Evolutionary conservation across 2,113 vertebrate species (phyloP).

Genomic region (Albula glossodonta): DNA sequence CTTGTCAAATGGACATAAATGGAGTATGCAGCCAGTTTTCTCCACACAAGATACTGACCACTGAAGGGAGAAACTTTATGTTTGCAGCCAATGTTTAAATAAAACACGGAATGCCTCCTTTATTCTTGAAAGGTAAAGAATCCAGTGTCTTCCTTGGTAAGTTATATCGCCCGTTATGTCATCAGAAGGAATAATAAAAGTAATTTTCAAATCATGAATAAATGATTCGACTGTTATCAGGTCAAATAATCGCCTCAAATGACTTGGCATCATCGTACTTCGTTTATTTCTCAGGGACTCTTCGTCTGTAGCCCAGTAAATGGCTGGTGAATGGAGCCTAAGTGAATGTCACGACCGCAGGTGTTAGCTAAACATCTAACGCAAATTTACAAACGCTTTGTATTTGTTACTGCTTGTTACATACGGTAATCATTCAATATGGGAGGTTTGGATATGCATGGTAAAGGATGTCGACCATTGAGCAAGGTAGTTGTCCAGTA

Average conservation of each 20-base stretch:
- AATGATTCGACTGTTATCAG: not conserved
- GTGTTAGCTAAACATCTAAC: not conserved
- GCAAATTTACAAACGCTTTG: too few species aligned
- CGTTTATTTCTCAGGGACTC: not conserved
- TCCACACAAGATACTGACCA: conserved; percentile 41
- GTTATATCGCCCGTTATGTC: conserved; percentile 31
- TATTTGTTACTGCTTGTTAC: too few species aligned
- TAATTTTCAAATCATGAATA: too few species aligned
- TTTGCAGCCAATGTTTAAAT: conserved; percentile 39
- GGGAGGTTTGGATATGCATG: too few species aligned
- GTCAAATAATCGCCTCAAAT: not conserved
- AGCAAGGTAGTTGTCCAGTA: too few species aligned
- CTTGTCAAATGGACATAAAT: conserved; percentile 10
- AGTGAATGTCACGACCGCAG: not conserved
- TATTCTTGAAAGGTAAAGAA: conserved; percentile 35
- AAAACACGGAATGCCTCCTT: conserved; percentile 36
- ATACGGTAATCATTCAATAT: too few species aligned
- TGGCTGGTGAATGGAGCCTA: not conserved
- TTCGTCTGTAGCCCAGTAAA: not conserved
- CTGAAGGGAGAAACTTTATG: conserved; percentile 70
- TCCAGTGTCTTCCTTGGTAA: conserved; percentile 59
- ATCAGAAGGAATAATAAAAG: not conserved
- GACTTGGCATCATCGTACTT: not conserved
- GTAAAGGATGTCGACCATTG: too few species aligned
- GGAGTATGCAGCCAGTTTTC: conserved; percentile 25